Evolutionary conservation across 2,797 vertebrate genomes (phyloP), one percentile per base, ranked within the genome.

Genomic region (Sibirionetta formosa): DNA sequence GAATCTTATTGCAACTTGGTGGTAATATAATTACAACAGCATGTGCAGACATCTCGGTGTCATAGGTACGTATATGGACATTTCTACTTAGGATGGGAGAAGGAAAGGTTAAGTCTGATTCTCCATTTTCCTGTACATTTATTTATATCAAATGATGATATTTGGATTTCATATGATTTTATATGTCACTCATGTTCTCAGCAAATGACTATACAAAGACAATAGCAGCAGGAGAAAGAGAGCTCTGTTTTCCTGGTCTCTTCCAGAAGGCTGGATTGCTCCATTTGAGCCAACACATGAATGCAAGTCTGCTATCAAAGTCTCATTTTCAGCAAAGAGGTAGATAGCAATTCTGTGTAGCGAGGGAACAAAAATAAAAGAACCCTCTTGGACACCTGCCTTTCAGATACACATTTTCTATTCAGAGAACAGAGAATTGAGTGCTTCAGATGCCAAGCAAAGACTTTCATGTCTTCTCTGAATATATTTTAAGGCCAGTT

Each of bases 381-480:
- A 23, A 23, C 17, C 5, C 14, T 77, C 51, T 97, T 95, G 88
- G 90, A 95, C 60, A 84, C 86, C 71, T 95, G 95, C 93, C 86
- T 91, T 96, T 94, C 57, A 86, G 31, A 80, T 71, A 29, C 23
- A 35, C 38, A 68, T 58, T 88, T 89, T 36, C 64, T 77, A 64
- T 92, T 95, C 66, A 80, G 46, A 79, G 64, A 64, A 57, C 44
- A 88, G 75, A 78, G 79, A 94, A 82, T 0, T 33, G 82, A 82
- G 16, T 64, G 60, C 68, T 87, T 54, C 38, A 69, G 29, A 83
- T 91, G 84, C 27, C 8, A 91, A 93, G 44, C 71, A 64, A 70
- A 65, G 31, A 57, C 31, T 96, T 95, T 24, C 7, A 14, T 60
- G 42, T 90, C 44, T 84, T 93, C 53, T 75, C 53, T 76, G 71